Evolutionary conservation across 2,113 vertebrate genomes (phyloP).

Genomic region (Sitta europaea): DNA sequence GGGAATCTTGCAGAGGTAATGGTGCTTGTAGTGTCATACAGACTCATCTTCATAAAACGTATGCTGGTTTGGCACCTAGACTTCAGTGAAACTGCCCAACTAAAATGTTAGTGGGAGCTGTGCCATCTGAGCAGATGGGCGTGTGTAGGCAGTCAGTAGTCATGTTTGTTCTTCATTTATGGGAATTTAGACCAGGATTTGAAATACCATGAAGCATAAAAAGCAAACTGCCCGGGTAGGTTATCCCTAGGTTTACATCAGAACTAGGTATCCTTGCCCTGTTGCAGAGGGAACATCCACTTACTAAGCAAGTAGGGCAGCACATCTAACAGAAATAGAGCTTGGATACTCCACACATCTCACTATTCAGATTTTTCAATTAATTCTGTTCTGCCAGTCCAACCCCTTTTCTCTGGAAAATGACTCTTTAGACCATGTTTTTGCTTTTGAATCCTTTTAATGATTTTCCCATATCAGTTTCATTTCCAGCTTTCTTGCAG

Average conservation of each 20-base stretch:
- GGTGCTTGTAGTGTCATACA: not conserved
- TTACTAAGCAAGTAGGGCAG: not conserved
- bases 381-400: not conserved
- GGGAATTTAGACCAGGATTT: conserved; percentile 57
- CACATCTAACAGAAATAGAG: not conserved
- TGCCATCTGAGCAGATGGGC: conserved; percentile 67
- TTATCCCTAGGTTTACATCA: not conserved
- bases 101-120: conserved; percentile 54
- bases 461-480: not conserved
- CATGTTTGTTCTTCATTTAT: conserved; percentile 60
- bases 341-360: not conserved
- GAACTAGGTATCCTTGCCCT: not conserved
- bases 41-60: conserved; percentile 49
- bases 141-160: conserved; percentile 58
- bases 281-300: not conserved
- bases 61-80: conserved; percentile 59
- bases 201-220: conserved; percentile 34
- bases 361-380: not conserved
- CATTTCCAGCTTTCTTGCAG: not conserved
- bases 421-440: not conserved
- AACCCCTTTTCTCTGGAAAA: not conserved
- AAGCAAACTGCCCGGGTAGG: not conserved
- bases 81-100: conserved; percentile 47
- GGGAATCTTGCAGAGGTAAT: not conserved
- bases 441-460: conserved; percentile 15